Base-by-base conservation (phyloP, 2,797 vertebrate genomes). In the Xiphophorus birchmanni region DNA sequence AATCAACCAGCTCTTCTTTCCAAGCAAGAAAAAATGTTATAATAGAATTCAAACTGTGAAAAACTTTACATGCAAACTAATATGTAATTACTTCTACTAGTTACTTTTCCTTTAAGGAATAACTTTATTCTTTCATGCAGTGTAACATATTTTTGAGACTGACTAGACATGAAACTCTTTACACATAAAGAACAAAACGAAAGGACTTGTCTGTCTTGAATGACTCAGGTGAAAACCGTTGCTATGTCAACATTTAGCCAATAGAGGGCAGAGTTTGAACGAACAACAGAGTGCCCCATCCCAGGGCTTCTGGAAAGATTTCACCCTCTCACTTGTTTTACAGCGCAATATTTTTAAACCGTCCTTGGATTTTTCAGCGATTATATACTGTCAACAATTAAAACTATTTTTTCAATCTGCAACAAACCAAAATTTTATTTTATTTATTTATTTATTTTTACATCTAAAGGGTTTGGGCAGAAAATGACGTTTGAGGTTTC, bases 261-360 rank as follows among this genome's bases (percentile, higher is more conserved):
- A 2, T 50, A 91, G 92, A 40, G 85, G 91, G 88, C 77, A 0
- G 42, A 54, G 21, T 8, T 13, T 54, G 84, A 79, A 72, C 5
- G 67, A 26, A 23, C 21, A 21, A 77, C 71, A 10, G 26, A 48
- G 63, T 9, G 54, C 5, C 12, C 15, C 47, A 11, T 65, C 56
- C 26, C 69, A 11, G n/a, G n/a, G n/a, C 3, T 13, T 15, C 12
- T 60, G 29, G n/a, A 11, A 17, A 32, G 7, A 40, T 40, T 40
- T 73, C 12, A 29, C 37, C 42, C 32, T 44, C 44, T 4, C 77
- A 82, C 45, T 56, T 73, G 63, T 76, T 56, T 58, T 63, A 40
- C 2, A 0, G 17, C 12, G 13, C 13, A 42, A 50, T 71, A 60
- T 60, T 74, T 74, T 77, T 74, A 74, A 32, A 56, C 11, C 18